Evolutionary conservation across 2,888 invertebrate species (phyloP), one percentile per base, ranked within the genome.

Genomic region (Acrocyrtus sp.): DNA sequence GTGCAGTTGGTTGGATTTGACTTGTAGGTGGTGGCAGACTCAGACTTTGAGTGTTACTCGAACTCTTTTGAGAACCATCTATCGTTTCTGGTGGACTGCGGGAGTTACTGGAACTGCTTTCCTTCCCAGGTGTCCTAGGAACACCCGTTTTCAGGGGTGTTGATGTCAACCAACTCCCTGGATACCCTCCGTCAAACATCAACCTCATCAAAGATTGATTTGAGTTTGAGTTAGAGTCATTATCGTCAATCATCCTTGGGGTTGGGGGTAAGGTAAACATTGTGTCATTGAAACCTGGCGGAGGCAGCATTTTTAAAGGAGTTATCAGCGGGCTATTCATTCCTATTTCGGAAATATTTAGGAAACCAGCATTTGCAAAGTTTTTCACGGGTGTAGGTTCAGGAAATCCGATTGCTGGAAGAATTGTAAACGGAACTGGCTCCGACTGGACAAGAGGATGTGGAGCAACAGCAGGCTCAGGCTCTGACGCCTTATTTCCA

Each of bases 311-410:
- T 50, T 74, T 74, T 15, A 74, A 45, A 15, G 74, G 74, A 43
- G 74, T 74, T n/a, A 74, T 65, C 12, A 74, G 26, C 8, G 66
- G 48, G 34, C 61, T 43, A 45, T 45, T 41, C 2, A 26, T 17
- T 12, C 27, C 21, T 10, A 34, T 15, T 4, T 34, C 22, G 3
- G 74, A 63, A 27, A 54, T 12, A 24, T 68, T 63, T 3, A 45
- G 58, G 6, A 51, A 51, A 4, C 63, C 56, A 24, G 57, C 34
- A 26, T 66, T 54, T 1, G 21, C 27, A 39, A 48, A 58, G 41
- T 63, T 60, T 53, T 75, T 75, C n/a, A 70, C 57, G 3, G 75
- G 75, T 27, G 75, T 75, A n/a, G 75, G 75, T 29, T 75, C 75
- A 17, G 75, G 67, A 53, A 75, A 75, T 1, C 75, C 72, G 15